Evolutionary conservation across 2,797 vertebrate genomes (phyloP).

Genomic region (Oophaga sylvatica): DNA sequence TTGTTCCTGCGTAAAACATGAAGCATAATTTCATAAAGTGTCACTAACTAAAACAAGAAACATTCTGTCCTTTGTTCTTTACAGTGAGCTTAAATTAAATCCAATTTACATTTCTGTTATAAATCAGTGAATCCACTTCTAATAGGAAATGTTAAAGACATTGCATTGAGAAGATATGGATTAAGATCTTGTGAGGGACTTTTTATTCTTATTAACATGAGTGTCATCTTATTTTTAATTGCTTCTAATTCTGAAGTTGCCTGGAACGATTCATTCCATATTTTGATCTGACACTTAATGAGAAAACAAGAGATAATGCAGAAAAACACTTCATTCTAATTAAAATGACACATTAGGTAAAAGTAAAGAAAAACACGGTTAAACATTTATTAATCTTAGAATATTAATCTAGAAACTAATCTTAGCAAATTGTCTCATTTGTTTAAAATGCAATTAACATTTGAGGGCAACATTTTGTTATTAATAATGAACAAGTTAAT

Average conservation of each 20-base stretch:
- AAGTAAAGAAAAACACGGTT: neutral
- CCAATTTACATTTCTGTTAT: neutral
- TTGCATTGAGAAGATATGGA: neutral
- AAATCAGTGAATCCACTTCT: neutral
- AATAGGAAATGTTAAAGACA: neutral
- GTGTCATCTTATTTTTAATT: slow-evolving; percentile 6
- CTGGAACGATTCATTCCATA: neutral
- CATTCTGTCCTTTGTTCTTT: neutral
- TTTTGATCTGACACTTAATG: slow-evolving; percentile 19
- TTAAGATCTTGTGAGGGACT: neutral
- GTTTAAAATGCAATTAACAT: no score
- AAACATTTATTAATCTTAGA: neutral
- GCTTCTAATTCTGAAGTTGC: slow-evolving; percentile 9
- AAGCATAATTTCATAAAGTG: neutral
- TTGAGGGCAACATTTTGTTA: no score
- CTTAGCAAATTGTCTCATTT: no score
- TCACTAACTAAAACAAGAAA: neutral
- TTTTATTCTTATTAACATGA: slow-evolving; percentile 3
- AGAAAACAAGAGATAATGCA: slow-evolving; percentile 1
- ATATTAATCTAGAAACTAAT: neutral
- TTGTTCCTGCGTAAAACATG: neutral
- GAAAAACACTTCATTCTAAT: slow-evolving; percentile 16
- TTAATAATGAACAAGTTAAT: no score
- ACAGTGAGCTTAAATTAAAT: neutral
- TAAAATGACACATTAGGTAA: neutral